These are phyloP conservation scores for Yponomeuta malinellus DNA, from an alignment of 2,888 invertebrate species.

Conservation along the genomic window DNA sequence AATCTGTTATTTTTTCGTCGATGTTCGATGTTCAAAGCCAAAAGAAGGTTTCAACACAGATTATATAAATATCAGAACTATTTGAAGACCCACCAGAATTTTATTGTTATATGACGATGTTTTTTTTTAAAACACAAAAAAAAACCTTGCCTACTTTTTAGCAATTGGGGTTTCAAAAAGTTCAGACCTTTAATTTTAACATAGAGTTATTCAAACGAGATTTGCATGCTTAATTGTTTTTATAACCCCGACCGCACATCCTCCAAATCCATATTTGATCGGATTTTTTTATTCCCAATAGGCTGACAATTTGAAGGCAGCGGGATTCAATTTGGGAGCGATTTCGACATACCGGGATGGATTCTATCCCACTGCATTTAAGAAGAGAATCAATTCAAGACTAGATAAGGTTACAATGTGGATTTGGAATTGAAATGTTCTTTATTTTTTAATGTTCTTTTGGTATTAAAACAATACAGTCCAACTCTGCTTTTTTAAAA, in stretches of 20 bases:
- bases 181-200: neutral
- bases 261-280: slow-evolving; percentile 68
- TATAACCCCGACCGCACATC: neutral
- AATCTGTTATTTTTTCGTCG: no score
- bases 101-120: no score
- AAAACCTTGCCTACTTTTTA: no score
- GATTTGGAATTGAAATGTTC: slow-evolving; percentile 49
- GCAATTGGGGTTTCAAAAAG: neutral
- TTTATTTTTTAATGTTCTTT: slow-evolving; percentile 36
- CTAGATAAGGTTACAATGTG: slow-evolving; percentile 42
- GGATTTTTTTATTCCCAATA: slow-evolving; percentile 58
- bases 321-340: slow-evolving; percentile 37
- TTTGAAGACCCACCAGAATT: no score
- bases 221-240: neutral
- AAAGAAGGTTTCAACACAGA: no score
- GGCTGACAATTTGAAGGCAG: slow-evolving; percentile 67
- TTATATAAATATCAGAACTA: no score
- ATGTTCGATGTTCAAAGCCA: no score
- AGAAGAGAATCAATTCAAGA: slow-evolving; percentile 40
- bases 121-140: no score
- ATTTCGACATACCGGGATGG: slow-evolving; percentile 40
- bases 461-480: slow-evolving; percentile 54
- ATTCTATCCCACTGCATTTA: slow-evolving; percentile 50
- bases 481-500: slow-evolving; percentile 41
- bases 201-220: neutral